A percentile compares a stretch with the other conserved stretches of the same genome.
phyloP scores from a whole-genome alignment of 2,113 vertebrate genomes.

The Triplophysa dalaica region DNA sequence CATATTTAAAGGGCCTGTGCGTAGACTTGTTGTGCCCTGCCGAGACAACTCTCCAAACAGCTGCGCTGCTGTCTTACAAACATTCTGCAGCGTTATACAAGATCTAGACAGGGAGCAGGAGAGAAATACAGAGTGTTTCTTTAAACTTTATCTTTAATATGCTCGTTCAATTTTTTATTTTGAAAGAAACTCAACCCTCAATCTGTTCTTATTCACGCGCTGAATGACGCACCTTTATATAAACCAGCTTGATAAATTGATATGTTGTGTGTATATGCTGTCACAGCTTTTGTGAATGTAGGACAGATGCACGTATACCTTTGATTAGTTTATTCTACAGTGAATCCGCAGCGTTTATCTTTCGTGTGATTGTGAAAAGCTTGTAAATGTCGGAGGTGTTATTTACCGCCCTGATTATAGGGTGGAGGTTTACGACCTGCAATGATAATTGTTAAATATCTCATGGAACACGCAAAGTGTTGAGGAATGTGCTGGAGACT shows the following conservation, averaged over 20 bases:
- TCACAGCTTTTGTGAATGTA: no score
- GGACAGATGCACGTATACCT: no score
- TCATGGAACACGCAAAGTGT: conserved; percentile 22
- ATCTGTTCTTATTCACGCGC: neutral
- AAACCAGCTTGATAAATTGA: neutral
- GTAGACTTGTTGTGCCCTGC: conserved; percentile 62
- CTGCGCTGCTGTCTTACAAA: conserved; percentile 52
- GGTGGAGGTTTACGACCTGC: conserved; percentile 23
- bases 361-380: conserved; percentile 22
- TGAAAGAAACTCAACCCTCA: neutral
- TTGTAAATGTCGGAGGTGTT: conserved; percentile 10
- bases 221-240: neutral
- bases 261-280: neutral
- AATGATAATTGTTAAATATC: conserved; percentile 35
- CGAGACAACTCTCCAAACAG: conserved; percentile 38
- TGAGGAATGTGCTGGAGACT: neutral
- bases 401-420: conserved; percentile 30
- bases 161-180: neutral
- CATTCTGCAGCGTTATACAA: conserved; percentile 46
- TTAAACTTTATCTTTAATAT: neutral
- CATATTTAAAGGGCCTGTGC: conserved; percentile 64
- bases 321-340: neutral
- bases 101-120: conserved; percentile 28
- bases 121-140: neutral
- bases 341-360: conserved; percentile 4